A percentile compares a stretch with the other conserved stretches of the same genome.
These are phyloP conservation scores for Mesopsocus fuscifrons DNA, from an alignment of 2,888 invertebrate genomes.

Conservation along the genomic window DNA sequence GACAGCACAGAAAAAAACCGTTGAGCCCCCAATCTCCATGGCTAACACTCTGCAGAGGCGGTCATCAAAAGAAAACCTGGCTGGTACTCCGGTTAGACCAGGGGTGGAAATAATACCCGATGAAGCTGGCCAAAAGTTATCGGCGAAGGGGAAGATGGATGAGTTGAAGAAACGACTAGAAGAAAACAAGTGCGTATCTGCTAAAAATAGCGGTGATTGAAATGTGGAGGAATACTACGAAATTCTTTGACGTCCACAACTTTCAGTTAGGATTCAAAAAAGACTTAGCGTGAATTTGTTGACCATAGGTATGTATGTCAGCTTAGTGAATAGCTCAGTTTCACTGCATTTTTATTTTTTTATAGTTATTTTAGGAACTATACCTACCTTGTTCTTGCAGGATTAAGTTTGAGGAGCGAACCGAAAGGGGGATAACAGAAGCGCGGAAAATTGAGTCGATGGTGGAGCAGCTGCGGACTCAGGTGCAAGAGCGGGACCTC, in stretches of 20 bases:
- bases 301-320: too few relatives aligned
- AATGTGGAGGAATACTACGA: too few relatives aligned
- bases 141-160: slow-evolving; percentile 24
- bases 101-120: slow-evolving; percentile 19
- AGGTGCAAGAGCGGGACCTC: slow-evolving; percentile 27
- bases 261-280: too few relatives aligned
- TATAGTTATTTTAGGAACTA: too few relatives aligned
- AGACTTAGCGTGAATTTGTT: too few relatives aligned
- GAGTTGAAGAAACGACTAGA: slow-evolving; percentile 24
- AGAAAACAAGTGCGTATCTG: slow-evolving; percentile 24
- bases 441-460: slow-evolving; percentile 26
- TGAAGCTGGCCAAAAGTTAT: slow-evolving; percentile 21
- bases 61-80: slow-evolving; percentile 15
- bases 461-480: slow-evolving; percentile 27
- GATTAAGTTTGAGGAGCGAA: slow-evolving; percentile 23
- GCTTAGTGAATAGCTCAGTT: too few relatives aligned
- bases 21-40: slow-evolving; percentile 17
- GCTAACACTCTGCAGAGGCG: slow-evolving; percentile 18
- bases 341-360: too few relatives aligned
- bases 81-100: slow-evolving; percentile 15
- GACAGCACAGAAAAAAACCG: slow-evolving; percentile 21
- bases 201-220: too few relatives aligned
- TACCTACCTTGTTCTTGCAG: too few relatives aligned
- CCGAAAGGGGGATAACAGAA: slow-evolving; percentile 24
- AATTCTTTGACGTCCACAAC: too few relatives aligned